Evolutionary conservation across 2,113 vertebrate genomes (phyloP), one percentile per base, ranked within the genome.

Genomic region (Halichoeres trimaculatus): DNA sequence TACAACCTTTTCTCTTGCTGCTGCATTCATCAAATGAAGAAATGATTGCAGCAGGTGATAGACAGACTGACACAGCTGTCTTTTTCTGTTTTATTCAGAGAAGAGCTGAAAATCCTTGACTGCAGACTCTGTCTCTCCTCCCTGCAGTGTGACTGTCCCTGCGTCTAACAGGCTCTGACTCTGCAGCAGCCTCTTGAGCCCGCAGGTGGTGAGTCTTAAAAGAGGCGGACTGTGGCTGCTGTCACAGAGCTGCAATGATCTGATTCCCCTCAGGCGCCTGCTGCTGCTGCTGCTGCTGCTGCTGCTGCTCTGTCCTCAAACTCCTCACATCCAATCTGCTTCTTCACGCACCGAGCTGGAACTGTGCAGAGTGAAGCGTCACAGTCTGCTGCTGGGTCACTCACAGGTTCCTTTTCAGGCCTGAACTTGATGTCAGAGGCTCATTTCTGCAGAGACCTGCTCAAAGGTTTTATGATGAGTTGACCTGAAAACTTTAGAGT

Each of bases 171-270:
- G 1, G 23, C 20, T 47, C 53, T 12, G 53, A 53, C 60, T 65
- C 64, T 57, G 48, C 62, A 30, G 38, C 40, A 41, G 12, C 48
- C 11, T 14, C 5, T 16, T 3, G 0, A 17, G 23, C 38, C 58
- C 58, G 11, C 51, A 6, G 43, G 43, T 45, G 43, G 17, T 45
- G 43, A 45, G 57, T 50, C 19, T 52, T 19, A 45, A 47, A 19
- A 38, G 23, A 36, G 36, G 55, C 41, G 1, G 70, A 73, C 24
- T 20, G 19, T 5, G 16, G 66, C 69, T 40, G 54, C 55, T 67
- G 63, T 69, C 74, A 52, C 43, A 47, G 4, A 62, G 35, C 52
- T 50, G 35, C 58, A 63, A 22, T 16, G 70, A 69, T 69, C 70
- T 74, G 58, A 74, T 58, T 40, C 60, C 67, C 75, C 16, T 9